Conservation (phyloP, 2,888 invertebrate species). For the Gastrophysa polygoni region DNA sequence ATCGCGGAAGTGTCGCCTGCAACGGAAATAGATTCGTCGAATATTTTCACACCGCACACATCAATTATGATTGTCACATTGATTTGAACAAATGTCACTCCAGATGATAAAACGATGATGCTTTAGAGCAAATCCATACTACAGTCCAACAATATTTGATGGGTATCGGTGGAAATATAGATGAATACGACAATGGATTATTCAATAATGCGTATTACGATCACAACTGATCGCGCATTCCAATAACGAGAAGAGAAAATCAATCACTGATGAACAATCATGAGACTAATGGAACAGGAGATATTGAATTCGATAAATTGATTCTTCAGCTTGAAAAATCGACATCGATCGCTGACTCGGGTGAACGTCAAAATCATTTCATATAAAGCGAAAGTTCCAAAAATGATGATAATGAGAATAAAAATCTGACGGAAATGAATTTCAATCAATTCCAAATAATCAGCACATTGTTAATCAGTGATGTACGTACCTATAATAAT, state of each 20-base stretch:
- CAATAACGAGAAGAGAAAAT: background rate
- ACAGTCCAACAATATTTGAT: conserved; percentile 16
- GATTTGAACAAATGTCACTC: conserved; percentile 35
- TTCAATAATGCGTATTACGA: background rate
- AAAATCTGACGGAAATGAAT: too few relatives aligned
- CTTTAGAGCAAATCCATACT: conserved; percentile 22
- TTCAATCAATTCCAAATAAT: too few relatives aligned
- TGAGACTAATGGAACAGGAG: too few relatives aligned
- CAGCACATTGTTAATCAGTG: too few relatives aligned
- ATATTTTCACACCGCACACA: conserved; percentile 29
- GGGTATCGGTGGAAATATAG: background rate
- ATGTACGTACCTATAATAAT: too few relatives aligned
- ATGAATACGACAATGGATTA: background rate
- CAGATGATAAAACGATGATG: conserved; percentile 17
- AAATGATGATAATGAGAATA: too few relatives aligned
- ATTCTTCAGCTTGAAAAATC: too few relatives aligned
- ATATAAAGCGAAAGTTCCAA: too few relatives aligned
- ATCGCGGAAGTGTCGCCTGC: conserved; percentile 22
- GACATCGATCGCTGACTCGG: too few relatives aligned
- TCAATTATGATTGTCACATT: conserved; percentile 30
- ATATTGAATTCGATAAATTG: too few relatives aligned
- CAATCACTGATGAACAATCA: background rate
- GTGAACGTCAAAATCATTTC: too few relatives aligned
- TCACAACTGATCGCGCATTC: background rate
- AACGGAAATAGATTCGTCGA: conserved; percentile 41